Evolutionary conservation across 1,140 invertebrate genomes (phyloP), one percentile per base, ranked within the genome.

Genomic region (Macrobrachium nipponense): DNA sequence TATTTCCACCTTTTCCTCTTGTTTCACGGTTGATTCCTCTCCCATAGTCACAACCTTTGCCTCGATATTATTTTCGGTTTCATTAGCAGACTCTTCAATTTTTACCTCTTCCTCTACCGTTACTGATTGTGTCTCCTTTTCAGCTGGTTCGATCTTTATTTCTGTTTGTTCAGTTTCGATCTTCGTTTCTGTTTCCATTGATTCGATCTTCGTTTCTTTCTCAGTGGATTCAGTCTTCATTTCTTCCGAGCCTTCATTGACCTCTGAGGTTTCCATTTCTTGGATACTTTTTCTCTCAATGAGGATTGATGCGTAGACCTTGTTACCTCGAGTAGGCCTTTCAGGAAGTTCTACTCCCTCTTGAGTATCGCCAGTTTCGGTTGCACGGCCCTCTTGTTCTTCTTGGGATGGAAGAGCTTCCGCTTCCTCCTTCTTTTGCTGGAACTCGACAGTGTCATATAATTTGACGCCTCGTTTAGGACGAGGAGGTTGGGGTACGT

Each of bases 251-350:
- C 15, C 20, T 23, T n/a, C 68, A 20, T 70, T 70, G 68, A 70
- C 68, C 68, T 70, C 68, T 43, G 68, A 23, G 5, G 20, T 36
- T 23, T 70, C 68, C 23, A 17, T 10, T 12, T 70, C 11, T 23
- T 43, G 10, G 12, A 51, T n/a, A 27, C n/a, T 43, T 70, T 70
- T 20, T 15, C 51, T 51, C 12, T 51, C 51, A 11, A 87, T 87
- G 17, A 82, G 15, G n/a, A 87, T 59, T 7, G 72, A 51, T 5
- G 72, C 85, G 68, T 87, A 87, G 14, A 87, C 23, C 60, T 87
- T 87, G 73, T 87, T 36, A 15, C 85, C 85, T 75, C 85, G 70
- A 4, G 79, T 44, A 2, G 85, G 85, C 4, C 79, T 72, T 12
- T 36, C 18, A 5, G 85, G 85, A 0, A 17, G 11, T 20, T 17